phyloP scores from a whole-genome alignment of 2,113 vertebrate species.

The Phalacrocorax pelagicus region DNA sequence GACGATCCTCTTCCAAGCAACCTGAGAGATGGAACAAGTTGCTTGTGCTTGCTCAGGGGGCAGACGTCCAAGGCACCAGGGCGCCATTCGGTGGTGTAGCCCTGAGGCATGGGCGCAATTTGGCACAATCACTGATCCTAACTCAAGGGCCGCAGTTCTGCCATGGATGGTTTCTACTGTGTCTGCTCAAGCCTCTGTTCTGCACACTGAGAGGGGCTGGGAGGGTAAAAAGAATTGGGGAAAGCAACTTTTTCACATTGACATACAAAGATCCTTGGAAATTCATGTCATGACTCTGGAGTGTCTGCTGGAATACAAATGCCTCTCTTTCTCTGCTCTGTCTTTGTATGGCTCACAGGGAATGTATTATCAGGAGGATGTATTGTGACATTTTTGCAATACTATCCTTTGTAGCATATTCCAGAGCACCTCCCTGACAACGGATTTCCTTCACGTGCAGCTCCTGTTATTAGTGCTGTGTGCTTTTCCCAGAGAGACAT shows the following conservation, averaged over 20 bases:
- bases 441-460: constrained; percentile 9
- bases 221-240: background rate
- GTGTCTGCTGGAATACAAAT: constrained; percentile 14
- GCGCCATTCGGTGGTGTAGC: background rate
- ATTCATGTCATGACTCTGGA: background rate
- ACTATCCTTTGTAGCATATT: background rate
- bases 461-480: background rate
- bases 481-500: background rate
- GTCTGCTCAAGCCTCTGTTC: background rate
- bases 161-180: background rate
- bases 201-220: background rate
- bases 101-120: background rate
- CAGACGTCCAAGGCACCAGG: background rate
- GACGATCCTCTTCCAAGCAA: background rate
- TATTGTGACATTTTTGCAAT: constrained; percentile 8
- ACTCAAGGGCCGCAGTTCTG: background rate
- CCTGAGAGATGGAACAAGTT: background rate
- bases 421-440: background rate
- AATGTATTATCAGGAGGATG: constrained; percentile 29
- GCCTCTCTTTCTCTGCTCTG: background rate
- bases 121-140: background rate
- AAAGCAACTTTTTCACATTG: background rate
- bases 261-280: background rate
- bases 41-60: too few species aligned
- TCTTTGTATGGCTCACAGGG: background rate